Base-by-base conservation (phyloP, 2,888 invertebrate genomes). In the Mystacides longicornis region DNA sequence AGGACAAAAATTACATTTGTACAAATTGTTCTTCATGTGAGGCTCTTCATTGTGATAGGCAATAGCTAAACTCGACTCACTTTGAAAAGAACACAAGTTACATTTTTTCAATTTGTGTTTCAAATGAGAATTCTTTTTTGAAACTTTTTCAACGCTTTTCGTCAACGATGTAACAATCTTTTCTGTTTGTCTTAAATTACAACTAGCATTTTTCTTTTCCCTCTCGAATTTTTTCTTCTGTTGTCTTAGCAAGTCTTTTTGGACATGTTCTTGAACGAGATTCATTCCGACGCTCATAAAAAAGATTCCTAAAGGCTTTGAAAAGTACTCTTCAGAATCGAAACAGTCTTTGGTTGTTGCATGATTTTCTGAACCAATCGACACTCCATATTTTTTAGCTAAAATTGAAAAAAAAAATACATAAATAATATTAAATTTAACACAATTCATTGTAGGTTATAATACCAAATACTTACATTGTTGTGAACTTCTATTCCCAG, bases 211-310 rank as follows among this genome's bases (percentile, higher is more conserved):
- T 63, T 75, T 73, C 64, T 73, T 74, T 71, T 84, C 86, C 62
- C 85, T 83, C 63, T 87, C 85, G 19, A 87, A 82, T 69, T 93
- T 93, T 48, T 89, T 81, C 68, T 88, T 89, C 68, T 94, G 93
- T 66, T 91, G 86, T 63, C 88, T 85, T 54, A 95, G 76, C 56
- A 95, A 75, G 75, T 96, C 96, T n/a, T 85, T 83, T 74, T 96
- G 95, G 19, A 96, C 95, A 69, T 85, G 89, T 69, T 96, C 94
- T 70, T 93, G 92, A 2, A 93, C 94, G 61, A 93, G 79, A 68
- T 89, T 92, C 56, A 89, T 81, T 23, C 96, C 96, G 64, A 96
- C 89, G 67, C 92, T 90, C 72, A 89, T 87, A 66, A 95, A 89
- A 70, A 95, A 92, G 69, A 90, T 90, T 5, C 95, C 93, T 52